Evolutionary conservation across 2,888 invertebrate species (phyloP), one percentile per base, ranked within the genome.

Genomic region (Osedax fenrisi): DNA sequence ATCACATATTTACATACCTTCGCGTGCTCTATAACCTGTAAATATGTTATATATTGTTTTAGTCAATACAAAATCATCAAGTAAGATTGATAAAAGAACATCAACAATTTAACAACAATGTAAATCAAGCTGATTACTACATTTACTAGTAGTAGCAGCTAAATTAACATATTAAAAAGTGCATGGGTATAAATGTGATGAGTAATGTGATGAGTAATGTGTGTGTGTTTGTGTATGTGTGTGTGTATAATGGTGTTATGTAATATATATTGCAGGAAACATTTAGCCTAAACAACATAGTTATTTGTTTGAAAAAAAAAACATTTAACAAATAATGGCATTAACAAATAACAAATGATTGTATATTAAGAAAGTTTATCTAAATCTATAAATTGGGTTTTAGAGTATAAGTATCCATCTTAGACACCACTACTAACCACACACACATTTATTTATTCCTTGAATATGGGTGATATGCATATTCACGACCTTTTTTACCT

Each of bases 11-110:
- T 26, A 68, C 68, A 68, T 25, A 26, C 26, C 22, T 68, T 68
- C 68, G 22, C 68, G 68, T 25, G 68, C 25, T 68, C 68, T 68
- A 26, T 26, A 26, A 68, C 68, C 68, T 68, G 26, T 26, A 68
- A 26, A 17, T 10, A 10, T 10, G 5, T 10, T 10, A 41, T 5
- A 17, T 41, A 41, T 41, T 41, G 41, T 17, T 10, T 41, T 41
- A 41, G 41, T 10, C 17, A 10, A 17, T 5, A 41, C 17, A 5
- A 10, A 41, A 41, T 5, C 41, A 41, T 41, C 41, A 10, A 41
- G 22, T 26, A 26, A 26, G 25, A 68, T 26, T 26, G 26, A 68
- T 24, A 26, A 26, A 22, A 68, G 68, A 68, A 68, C 68, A 68
- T 22, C 68, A 68, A 64, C 64, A 64, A 25, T 64, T 64, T 25